Evolutionary conservation across 2,113 vertebrate genomes (phyloP).

Genomic region (Morphnarchus princeps): DNA sequence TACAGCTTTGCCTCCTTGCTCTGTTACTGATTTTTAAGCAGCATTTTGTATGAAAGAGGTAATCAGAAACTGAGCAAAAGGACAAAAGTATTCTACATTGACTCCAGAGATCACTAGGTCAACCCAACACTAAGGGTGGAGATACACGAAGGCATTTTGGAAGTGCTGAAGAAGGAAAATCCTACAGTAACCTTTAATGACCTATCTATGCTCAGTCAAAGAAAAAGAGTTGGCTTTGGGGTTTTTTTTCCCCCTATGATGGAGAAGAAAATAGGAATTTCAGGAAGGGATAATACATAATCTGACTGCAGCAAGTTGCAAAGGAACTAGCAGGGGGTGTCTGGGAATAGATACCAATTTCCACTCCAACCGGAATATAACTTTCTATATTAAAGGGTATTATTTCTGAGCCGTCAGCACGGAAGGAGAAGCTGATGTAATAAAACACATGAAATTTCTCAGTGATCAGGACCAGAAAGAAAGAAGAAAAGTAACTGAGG

Average conservation of each 20-base stretch:
- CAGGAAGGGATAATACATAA: not conserved
- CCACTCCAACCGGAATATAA: not conserved
- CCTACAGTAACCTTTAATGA: not conserved
- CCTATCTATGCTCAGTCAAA: not conserved
- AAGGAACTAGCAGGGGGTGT: constrained; percentile 40
- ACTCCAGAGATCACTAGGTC: not conserved
- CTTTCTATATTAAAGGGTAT: not conserved
- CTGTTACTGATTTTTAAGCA: not conserved
- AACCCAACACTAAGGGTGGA: not conserved
- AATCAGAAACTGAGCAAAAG: not conserved
- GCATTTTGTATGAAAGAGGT: not conserved
- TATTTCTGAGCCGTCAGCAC: constrained; percentile 12
- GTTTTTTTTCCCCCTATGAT: not conserved
- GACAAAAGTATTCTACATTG: not conserved
- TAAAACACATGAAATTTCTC: not conserved
- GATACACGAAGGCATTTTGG: not conserved
- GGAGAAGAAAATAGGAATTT: not conserved
- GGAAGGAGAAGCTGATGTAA: not conserved
- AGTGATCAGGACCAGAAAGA: not conserved
- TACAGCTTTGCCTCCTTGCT: not conserved
- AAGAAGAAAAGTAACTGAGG: not conserved
- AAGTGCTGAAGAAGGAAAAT: not conserved
- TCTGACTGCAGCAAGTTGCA: constrained; percentile 29
- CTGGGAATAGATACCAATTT: constrained; percentile 49
- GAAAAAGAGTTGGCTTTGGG: not conserved